phyloP scores from a whole-genome alignment of 2,113 vertebrate genomes.

The Colistium nudipinnis region DNA sequence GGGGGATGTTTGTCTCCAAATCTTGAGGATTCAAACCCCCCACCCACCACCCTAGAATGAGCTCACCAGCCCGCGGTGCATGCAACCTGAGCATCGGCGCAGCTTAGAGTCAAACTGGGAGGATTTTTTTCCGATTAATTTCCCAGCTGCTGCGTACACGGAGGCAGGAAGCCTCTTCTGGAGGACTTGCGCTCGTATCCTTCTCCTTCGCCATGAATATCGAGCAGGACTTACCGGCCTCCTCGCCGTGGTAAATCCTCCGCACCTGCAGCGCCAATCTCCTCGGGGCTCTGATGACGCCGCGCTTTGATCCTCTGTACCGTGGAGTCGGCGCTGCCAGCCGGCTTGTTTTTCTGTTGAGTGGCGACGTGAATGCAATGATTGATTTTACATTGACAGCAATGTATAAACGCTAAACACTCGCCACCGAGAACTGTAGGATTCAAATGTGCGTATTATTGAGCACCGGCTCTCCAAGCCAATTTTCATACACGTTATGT shows the following conservation, averaged over 20 bases:
- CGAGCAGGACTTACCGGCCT: constrained; percentile 54
- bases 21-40: constrained; percentile 16
- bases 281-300: constrained; percentile 18
- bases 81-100: constrained; percentile 24
- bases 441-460: neutral
- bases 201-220: constrained; percentile 62
- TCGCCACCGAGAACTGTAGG: neutral
- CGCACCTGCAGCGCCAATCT: constrained; percentile 58
- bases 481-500: neutral
- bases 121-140: constrained; percentile 42
- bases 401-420: constrained; percentile 12
- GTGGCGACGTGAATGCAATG: constrained; percentile 36
- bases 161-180: constrained; percentile 37
- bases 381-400: neutral
- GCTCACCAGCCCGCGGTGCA: neutral
- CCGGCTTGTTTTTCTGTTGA: constrained; percentile 1
- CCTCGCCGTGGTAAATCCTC: constrained; percentile 60
- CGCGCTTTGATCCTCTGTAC: constrained; percentile 64
- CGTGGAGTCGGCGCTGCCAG: constrained; percentile 14
- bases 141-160: constrained; percentile 30
- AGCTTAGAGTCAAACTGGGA: constrained; percentile 13
- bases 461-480: too few relatives aligned
- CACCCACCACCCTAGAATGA: neutral
- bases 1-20: too few relatives aligned
- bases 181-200: constrained; percentile 52